These are phyloP conservation scores for Oxycera nigricornis DNA, from an alignment of 2,888 invertebrate genomes.

Conservation along the genomic window DNA sequence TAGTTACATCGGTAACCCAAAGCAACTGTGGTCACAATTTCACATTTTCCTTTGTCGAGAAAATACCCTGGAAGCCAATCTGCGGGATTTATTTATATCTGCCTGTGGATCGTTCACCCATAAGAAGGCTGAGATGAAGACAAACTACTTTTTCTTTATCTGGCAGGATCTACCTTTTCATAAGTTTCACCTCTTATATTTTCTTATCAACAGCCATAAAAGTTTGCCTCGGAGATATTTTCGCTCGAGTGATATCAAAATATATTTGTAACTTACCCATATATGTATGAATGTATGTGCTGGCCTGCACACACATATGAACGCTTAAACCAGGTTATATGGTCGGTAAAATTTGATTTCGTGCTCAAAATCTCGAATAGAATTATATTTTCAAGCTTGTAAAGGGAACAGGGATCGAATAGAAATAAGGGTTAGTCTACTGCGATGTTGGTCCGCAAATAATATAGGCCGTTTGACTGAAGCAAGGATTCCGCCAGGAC, in stretches of 20 bases:
- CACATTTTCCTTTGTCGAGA: neutral
- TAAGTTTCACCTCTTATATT: neutral
- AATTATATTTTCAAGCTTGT: conserved; percentile 21
- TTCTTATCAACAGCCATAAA: neutral
- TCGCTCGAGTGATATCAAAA: neutral
- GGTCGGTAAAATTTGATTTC: conserved; percentile 37
- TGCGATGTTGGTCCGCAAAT: neutral
- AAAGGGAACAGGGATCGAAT: conserved; percentile 6
- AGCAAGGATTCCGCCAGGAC: neutral
- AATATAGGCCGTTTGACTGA: neutral
- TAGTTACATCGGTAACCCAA: neutral
- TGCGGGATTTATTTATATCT: conserved; percentile 3
- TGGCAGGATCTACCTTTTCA: neutral
- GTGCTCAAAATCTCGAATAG: conserved; percentile 12
- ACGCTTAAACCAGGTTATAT: neutral
- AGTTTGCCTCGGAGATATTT: neutral
- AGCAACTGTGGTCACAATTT: neutral
- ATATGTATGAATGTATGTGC: neutral
- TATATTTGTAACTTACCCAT: neutral
- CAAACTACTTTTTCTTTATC: neutral
- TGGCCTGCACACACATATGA: neutral
- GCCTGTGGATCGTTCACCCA: neutral
- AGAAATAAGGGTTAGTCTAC: conserved; percentile 11
- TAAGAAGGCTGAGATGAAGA: neutral
- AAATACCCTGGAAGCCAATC: neutral